These are phyloP conservation scores for Eudorcas thomsonii DNA, from an alignment of 2,113 vertebrate genomes.

Conservation along the genomic window DNA sequence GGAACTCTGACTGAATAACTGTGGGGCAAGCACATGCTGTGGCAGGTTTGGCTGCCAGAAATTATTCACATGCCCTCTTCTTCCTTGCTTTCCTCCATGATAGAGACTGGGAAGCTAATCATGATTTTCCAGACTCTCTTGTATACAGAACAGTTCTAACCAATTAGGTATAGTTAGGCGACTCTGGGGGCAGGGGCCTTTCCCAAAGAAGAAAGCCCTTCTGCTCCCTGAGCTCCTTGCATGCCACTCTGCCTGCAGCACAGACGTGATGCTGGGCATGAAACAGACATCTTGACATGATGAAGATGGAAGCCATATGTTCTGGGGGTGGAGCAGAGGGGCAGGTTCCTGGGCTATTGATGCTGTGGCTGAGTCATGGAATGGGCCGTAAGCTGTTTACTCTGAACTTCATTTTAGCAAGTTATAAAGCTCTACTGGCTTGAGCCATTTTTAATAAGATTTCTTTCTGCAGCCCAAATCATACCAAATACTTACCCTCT, in stretches of 20 bases:
- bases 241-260: neutral
- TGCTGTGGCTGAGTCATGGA: neutral
- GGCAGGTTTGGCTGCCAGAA: neutral
- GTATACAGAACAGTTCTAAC: neutral
- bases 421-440: neutral
- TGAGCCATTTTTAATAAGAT: neutral
- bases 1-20: neutral
- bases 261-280: neutral
- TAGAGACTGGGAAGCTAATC: neutral
- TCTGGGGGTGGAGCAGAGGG: neutral
- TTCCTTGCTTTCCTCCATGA: neutral
- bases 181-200: neutral
- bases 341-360: neutral
- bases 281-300: neutral
- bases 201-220: neutral
- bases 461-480: neutral
- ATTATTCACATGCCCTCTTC: neutral
- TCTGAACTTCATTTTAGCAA: neutral
- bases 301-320: neutral
- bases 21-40: rapidly evolving
- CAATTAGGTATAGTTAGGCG: neutral
- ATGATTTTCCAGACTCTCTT: neutral
- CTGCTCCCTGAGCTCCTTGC: neutral
- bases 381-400: neutral
- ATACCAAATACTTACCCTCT: neutral